A percentile compares a stretch with the other conserved stretches of the same genome.
These are phyloP conservation scores for Phortica variegata DNA, from an alignment of 1,140 invertebrate genomes.

Conservation along the genomic window DNA sequence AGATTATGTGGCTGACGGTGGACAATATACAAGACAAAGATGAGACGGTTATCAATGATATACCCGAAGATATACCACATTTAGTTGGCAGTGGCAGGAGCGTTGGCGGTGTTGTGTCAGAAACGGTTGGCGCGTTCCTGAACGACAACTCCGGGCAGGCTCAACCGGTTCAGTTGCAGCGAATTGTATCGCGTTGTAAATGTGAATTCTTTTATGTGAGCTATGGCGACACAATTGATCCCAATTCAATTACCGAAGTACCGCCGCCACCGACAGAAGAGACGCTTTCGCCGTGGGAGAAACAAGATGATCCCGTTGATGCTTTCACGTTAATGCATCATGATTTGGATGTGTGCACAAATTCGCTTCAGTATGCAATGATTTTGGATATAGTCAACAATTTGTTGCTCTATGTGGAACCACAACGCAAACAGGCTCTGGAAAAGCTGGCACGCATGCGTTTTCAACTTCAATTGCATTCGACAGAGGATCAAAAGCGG, in stretches of 20 bases:
- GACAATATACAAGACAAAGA: constrained; percentile 90
- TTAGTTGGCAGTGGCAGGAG: constrained; percentile 92
- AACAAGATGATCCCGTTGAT: constrained; percentile 85
- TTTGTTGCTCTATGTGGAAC: constrained; percentile 93
- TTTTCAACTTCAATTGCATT: constrained; percentile 88
- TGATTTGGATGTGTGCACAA: constrained; percentile 95
- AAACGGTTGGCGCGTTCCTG: constrained; percentile 84
- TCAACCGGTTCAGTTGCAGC: constrained; percentile 73
- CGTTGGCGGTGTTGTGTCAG: constrained; percentile 92
- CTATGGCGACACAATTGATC: constrained; percentile 83
- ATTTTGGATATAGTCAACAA: constrained; percentile 97
- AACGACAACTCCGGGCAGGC: constrained; percentile 56
- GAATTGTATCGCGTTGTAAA: constrained; percentile 94
- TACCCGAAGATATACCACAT: constrained; percentile 85
- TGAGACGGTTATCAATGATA: constrained; percentile 73
- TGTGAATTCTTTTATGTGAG: constrained; percentile 98
- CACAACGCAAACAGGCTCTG: constrained; percentile 86
- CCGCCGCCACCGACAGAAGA: constrained; percentile 71
- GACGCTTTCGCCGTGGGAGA: constrained; percentile 68
- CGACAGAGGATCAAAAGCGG: constrained; percentile 84
- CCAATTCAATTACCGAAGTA: constrained; percentile 65
- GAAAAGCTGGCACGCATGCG: constrained; percentile 88
- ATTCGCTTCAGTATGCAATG: constrained; percentile 94
- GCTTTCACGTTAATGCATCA: constrained; percentile 98
- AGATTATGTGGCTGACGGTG: constrained; percentile 93